Conservation (phyloP, 2,888 invertebrate genomes). For the Leptinotarsa juncta region DNA sequence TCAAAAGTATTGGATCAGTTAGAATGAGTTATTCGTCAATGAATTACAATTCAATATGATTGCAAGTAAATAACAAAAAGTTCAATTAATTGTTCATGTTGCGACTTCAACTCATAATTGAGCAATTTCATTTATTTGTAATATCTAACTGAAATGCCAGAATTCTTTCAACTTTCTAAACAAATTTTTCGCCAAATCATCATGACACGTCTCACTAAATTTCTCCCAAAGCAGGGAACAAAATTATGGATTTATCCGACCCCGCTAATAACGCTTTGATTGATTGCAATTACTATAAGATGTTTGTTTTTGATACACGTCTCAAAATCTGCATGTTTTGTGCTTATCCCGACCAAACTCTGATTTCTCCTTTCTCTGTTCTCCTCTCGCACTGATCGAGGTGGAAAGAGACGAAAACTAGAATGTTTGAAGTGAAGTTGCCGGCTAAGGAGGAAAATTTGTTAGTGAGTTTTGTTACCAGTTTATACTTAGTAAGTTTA, state of each 20-base stretch:
- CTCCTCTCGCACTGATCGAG: not conserved
- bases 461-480: slow-evolving; percentile 62
- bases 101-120: too few species aligned
- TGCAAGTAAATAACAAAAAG: too few species aligned
- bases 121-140: not conserved
- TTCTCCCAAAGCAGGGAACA: slow-evolving; percentile 40
- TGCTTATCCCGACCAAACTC: slow-evolving; percentile 47
- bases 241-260: slow-evolving; percentile 45
- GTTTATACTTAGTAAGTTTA: slow-evolving; percentile 63
- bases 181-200: slow-evolving; percentile 22
- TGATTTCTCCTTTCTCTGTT: slow-evolving; percentile 27
- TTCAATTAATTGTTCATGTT: too few species aligned
- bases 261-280: slow-evolving; percentile 58
- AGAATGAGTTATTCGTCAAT: too few species aligned
- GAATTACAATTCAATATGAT: too few species aligned
- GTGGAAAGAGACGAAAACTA: slow-evolving; percentile 32
- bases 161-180: not conserved
- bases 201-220: slow-evolving; percentile 40
- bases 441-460: slow-evolving; percentile 51
- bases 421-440: slow-evolving; percentile 48
- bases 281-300: slow-evolving; percentile 66
- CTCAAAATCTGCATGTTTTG: slow-evolving; percentile 63
- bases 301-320: slow-evolving; percentile 65
- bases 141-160: not conserved
- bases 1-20: too few species aligned